Base-by-base conservation (phyloP, 2,888 invertebrate species). In the Lampropteryx suffumata region DNA sequence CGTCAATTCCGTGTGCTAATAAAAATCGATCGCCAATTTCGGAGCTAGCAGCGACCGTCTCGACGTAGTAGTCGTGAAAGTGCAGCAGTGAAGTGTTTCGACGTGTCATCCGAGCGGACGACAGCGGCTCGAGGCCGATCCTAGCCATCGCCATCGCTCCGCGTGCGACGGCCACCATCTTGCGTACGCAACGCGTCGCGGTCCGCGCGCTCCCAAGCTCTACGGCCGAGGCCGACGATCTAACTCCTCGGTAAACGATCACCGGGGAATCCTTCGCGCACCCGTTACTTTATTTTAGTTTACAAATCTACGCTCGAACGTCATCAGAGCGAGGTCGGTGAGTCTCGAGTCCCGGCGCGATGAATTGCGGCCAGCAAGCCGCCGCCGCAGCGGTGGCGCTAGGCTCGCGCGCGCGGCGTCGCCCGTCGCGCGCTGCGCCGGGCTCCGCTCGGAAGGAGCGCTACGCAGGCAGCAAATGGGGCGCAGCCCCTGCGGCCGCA, bases 381-480 rank as follows among this genome's bases (percentile, higher is more conserved):
- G 73, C 59, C 67, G 73, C 59, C 14, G 47, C 46, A 9, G 48
- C 48, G 69, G 61, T 47, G 72, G 71, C 40, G 21, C 40, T 47
- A 0, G 34, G 34, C 3, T 62, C 69, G 64, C 65, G 68, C 55
- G 57, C 66, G 43, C 76, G 82, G 40, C 71, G 85, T 44, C 77
- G 83, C 45, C 62, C 54, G 44, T 62, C 65, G n/a, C 71, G 81
- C 17, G 70, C n/a, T n/a, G n/a, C 67, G 46, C 71, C 72, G 29
- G 24, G 60, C n/a, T n/a, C n/a, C 73, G 59, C 57, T 69, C 76
- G 49, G 75, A 76, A 77, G 46, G 86, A 85, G 67, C 84, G 87
- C 59, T 86, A 83, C 79, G 96, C 96, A 60, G 95, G 94, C 73
- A 94, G 95, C 76, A 96, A 95, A 82, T 96, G 95, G 91, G 95